Conservation (phyloP, 2,113 vertebrate species). For the Hippocampus guttulatus region DNA sequence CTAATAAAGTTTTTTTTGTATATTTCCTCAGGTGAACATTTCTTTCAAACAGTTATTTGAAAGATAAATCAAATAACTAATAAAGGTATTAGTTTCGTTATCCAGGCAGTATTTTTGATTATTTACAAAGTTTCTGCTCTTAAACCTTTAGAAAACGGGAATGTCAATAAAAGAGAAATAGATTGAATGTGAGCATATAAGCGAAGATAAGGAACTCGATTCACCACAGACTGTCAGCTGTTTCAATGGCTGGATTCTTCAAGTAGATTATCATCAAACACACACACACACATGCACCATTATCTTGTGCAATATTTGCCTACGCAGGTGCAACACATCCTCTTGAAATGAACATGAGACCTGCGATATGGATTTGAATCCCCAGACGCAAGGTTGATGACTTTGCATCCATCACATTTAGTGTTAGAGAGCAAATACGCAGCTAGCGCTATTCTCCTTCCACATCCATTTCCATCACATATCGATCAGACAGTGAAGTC, state of each 20-base stretch:
- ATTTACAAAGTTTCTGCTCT: neutral
- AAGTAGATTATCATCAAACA: neutral
- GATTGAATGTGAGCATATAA: neutral
- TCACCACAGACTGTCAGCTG: neutral
- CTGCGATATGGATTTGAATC: neutral
- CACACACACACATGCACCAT: neutral
- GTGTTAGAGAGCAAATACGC: constrained; percentile 14
- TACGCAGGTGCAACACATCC: constrained; percentile 3
- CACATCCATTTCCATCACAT: constrained; percentile 27
- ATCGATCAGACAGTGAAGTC: constrained; percentile 32
- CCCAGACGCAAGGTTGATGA: constrained; percentile 1
- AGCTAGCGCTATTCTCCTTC: constrained; percentile 12
- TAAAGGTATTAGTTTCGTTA: too few relatives aligned
- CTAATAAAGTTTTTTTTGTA: too few relatives aligned
- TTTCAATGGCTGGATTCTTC: neutral
- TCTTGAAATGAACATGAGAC: constrained; percentile 4
- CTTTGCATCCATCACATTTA: constrained; percentile 16
- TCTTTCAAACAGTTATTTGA: too few relatives aligned
- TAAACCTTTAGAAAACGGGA: neutral
- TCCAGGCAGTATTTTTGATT: too few relatives aligned
- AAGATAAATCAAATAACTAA: too few relatives aligned
- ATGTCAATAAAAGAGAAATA: neutral
- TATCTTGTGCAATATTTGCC: constrained; percentile 5
- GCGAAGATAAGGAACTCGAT: neutral
- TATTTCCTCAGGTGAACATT: too few relatives aligned